Evolutionary conservation across 2,888 invertebrate species (phyloP), one percentile per base, ranked within the genome.

Genomic region (Lathronympha strigana): DNA sequence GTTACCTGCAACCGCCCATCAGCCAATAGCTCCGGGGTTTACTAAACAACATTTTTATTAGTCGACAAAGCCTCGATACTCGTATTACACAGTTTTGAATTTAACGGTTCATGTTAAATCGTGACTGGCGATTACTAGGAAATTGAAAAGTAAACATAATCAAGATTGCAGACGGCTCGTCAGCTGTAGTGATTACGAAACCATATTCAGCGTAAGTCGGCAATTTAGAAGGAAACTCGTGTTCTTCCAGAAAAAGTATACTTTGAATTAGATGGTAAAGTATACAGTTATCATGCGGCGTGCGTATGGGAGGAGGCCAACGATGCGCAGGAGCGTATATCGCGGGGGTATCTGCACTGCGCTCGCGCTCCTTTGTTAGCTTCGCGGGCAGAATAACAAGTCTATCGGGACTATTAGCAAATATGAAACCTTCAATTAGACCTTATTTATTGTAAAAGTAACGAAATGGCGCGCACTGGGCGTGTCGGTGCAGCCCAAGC

Each of bases 351-450:
- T 90, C 86, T 81, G 69, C 68, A 64, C 86, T 81, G 70, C 68
- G 64, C 66, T 51, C 63, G 58, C 66, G 72, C 79, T 77, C 83
- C 88, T 82, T 90, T 90, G 90, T 90, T 90, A 90, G 85, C 76
- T 82, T 74, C 90, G 90, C 86, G 90, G 77, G 69, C 77, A 71
- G 90, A 87, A 90, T 92, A 89, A 82, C 83, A 87, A 88, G 80
- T 86, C 81, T 76, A 84, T 84, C 76, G 73, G 72, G 76, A 76
- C 84, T 84, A 86, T 88, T 89, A 88, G 84, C 78, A 82, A 88
- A 89, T 90, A 85, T 87, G 82, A 85, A 83, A 85, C 77, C 75
- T 78, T 81, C 76, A 82, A 83, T 84, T 82, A 82, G 76, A 74
- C 72, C 70, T 77, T 81, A 78, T 82, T 80, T 78, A 80, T 82